Conservation (phyloP, 2,113 vertebrate genomes). For the Ovis canadensis region DNA sequence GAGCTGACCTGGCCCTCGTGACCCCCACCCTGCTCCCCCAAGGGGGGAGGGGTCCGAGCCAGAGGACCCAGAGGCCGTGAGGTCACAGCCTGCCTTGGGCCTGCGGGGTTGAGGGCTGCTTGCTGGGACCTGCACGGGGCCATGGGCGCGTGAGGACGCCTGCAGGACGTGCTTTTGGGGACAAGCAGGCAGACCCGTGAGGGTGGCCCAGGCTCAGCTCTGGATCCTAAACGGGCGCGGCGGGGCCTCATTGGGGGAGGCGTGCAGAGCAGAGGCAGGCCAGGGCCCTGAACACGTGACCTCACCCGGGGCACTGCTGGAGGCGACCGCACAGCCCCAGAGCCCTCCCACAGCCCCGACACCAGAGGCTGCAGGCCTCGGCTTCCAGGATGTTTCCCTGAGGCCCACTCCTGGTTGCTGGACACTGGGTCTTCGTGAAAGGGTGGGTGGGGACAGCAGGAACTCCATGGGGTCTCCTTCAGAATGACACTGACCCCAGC, state of each 20-base stretch:
- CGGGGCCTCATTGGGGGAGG: not conserved
- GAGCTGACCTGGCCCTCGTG: not conserved
- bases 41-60: not conserved
- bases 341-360: fast-evolving
- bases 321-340: fast-evolving
- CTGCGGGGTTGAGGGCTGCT: not conserved
- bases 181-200: too few species aligned
- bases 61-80: not conserved
- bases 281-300: not conserved
- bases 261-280: not conserved
- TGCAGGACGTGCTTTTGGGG: fast-evolving
- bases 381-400: not conserved
- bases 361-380: not conserved
- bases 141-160: fast-evolving
- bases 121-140: too few species aligned
- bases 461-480: not conserved
- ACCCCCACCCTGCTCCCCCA: too few species aligned
- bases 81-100: too few species aligned
- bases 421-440: fast-evolving
- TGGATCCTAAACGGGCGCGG: fast-evolving
- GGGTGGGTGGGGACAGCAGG: not conserved
- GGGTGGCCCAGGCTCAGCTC: fast-evolving
- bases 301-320: fast-evolving
- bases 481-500: not conserved
- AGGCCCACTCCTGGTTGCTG: not conserved